phyloP scores from a whole-genome alignment of 2,797 vertebrate species.

The Bradypodion ventrale region DNA sequence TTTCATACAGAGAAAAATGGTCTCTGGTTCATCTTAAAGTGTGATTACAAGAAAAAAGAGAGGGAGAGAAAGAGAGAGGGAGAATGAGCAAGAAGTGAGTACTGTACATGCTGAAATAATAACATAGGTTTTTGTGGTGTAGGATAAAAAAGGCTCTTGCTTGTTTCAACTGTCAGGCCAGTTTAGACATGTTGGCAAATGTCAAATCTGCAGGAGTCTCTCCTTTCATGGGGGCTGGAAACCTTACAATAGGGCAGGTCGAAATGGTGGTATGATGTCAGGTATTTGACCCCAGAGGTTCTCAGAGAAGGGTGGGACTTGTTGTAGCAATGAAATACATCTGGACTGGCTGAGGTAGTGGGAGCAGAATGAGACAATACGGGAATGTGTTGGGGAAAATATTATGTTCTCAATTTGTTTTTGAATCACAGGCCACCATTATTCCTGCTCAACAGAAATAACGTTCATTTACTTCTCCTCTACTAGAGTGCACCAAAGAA shows the following conservation, averaged over 20 bases:
- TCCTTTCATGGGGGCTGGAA: background rate
- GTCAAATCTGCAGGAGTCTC: background rate
- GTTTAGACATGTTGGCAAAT: conserved; percentile 34
- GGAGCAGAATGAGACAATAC: background rate
- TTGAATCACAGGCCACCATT: background rate
- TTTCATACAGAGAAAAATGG: conserved; percentile 44
- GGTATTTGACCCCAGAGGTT: background rate
- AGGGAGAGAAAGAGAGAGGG: conserved; percentile 19
- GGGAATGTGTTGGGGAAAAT: background rate
- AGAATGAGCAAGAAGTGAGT: conserved; percentile 15
- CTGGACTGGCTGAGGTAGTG: background rate
- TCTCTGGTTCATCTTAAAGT: conserved; percentile 56
- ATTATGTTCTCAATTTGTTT: background rate
- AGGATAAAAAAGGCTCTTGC: background rate
- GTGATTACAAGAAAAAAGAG: conserved; percentile 32
- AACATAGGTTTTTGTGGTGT: background rate
- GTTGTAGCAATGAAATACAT: conserved; percentile 11
- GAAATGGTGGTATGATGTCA: fast-evolving
- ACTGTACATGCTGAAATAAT: conserved; percentile 44
- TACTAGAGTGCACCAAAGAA: background rate
- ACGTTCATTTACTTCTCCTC: background rate
- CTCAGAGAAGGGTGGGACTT: background rate
- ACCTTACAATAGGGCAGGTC: background rate
- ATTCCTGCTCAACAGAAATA: background rate
- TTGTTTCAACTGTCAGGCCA: background rate